Base-by-base conservation (phyloP, 1,140 invertebrate genomes). In the Eurosta solidaginis region DNA sequence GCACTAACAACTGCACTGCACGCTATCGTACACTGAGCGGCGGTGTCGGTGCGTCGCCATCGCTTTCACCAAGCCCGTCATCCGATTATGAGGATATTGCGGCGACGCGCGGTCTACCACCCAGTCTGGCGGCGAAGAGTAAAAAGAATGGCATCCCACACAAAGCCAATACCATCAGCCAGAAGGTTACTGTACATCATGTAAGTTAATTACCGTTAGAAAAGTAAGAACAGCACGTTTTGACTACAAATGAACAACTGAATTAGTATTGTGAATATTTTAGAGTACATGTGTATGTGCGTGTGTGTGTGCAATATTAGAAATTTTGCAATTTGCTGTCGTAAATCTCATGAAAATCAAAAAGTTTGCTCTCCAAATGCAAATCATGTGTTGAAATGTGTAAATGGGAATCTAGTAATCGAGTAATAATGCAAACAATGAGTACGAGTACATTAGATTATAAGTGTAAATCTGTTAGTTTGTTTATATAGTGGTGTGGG, bases 51-150 rank as follows among this genome's bases (percentile, higher is more conserved):
- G 84, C 86, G 59, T 88, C 87, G 12, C 87, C 87, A 25, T 88
- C 87, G 33, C 79, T 88, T 68, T 88, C 87, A 77, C 87, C 87
- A 52, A 88, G 85, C 76, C 87, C 87, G 1, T 88, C 87, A 78
- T 88, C 87, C 79, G 87, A 88, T 82, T 88, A 88, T 82, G 87
- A 88, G 81, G 87, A 88, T 81, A 87, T 88, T 79, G 84, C 83
- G 59, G 82, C 85, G 73, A 83, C 84, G 40, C 78, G 86, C n/a
- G 84, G 84, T 76, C 80, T 87, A 59, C 81, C 85, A 68, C 82
- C 85, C 20, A 86, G 82, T 78, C 79, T 77, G 25, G 76, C 75
- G 68, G 78, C 82, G 9, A 88, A 87, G 80, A 82, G 79, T 78
- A 88, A 88, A 83, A 88, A 87, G 83, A 88, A 88, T 78, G 86